Percentiles rank a stretch among this genome's conserved stretches.
Conservation (phyloP, 2,888 invertebrate species). For the Podabrus alpinus region DNA sequence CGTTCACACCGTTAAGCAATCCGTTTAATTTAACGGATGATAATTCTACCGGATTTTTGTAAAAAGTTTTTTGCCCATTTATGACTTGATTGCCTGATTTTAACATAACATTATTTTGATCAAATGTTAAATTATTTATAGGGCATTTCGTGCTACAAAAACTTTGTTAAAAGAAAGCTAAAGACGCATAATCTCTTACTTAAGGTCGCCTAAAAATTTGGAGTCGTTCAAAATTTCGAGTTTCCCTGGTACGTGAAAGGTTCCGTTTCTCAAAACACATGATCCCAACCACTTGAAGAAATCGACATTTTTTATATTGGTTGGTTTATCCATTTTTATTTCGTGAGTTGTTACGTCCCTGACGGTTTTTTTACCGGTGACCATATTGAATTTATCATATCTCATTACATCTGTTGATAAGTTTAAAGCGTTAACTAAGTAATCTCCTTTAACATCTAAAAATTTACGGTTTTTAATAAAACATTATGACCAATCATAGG, state of each 20-base stretch:
- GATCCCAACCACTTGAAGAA: constrained; percentile 57
- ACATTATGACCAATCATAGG: too few species aligned
- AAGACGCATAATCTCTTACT: constrained; percentile 42
- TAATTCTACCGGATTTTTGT: constrained; percentile 36
- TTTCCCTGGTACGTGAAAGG: constrained; percentile 55
- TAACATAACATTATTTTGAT: constrained; percentile 48
- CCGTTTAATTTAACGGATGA: constrained; percentile 46
- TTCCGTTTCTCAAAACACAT: constrained; percentile 51
- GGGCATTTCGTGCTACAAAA: constrained; percentile 44
- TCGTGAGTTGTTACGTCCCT: constrained; percentile 44
- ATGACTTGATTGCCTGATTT: constrained; percentile 53
- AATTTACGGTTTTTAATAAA: constrained; percentile 7
- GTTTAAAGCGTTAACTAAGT: constrained; percentile 58
- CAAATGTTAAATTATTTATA: constrained; percentile 48
- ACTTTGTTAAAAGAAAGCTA: not conserved
- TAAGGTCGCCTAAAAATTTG: constrained; percentile 50
- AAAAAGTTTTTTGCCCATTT: constrained; percentile 50
- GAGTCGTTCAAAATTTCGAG: constrained; percentile 54
- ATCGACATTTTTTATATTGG: constrained; percentile 55
- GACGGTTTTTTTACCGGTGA: constrained; percentile 56
- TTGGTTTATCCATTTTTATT: constrained; percentile 46
- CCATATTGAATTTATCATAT: constrained; percentile 52
- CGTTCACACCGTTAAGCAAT: constrained; percentile 44
- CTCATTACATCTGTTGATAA: constrained; percentile 59
- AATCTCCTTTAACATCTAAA: constrained; percentile 45